Evolutionary conservation across 2,113 vertebrate genomes (phyloP).

Genomic region (Brachypodius melanocephalos): DNA sequence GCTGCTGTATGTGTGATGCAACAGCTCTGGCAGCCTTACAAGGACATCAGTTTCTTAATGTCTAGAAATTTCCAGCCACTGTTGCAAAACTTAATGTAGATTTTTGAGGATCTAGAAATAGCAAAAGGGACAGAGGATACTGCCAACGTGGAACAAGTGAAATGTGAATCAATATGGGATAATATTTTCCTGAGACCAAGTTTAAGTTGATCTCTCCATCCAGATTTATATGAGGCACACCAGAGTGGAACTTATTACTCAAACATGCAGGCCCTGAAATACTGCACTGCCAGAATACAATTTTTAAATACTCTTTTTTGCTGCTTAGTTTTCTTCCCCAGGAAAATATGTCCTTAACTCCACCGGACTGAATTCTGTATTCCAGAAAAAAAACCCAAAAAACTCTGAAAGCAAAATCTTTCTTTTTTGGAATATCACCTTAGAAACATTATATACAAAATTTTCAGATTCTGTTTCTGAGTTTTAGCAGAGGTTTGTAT

Average conservation of each 20-base stretch:
- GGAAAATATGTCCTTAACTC: not conserved
- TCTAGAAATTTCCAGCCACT: slow-evolving; percentile 37
- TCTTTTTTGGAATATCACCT: not conserved
- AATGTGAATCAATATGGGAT: not conserved
- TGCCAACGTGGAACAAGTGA: not conserved
- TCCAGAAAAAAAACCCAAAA: not conserved
- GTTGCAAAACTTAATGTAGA: slow-evolving; percentile 33
- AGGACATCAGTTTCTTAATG: slow-evolving; percentile 64
- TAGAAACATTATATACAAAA: not conserved
- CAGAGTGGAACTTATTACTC: not conserved
- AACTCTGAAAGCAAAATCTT: not conserved
- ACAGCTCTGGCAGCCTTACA: slow-evolving; percentile 56
- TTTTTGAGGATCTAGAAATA: not conserved
- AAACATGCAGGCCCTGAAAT: not conserved
- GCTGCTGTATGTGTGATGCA: slow-evolving; percentile 28
- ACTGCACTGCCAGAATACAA: not conserved
- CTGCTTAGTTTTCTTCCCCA: not conserved
- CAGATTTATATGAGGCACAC: not conserved
- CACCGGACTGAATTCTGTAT: not conserved
- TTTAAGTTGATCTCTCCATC: not conserved
- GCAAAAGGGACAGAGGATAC: not conserved
- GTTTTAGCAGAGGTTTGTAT: not conserved
- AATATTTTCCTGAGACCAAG: not conserved
- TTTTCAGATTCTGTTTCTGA: not conserved
- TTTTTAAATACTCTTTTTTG: not conserved